Base-by-base conservation (phyloP, 2,113 vertebrate species). In the Meriones unguiculatus region DNA sequence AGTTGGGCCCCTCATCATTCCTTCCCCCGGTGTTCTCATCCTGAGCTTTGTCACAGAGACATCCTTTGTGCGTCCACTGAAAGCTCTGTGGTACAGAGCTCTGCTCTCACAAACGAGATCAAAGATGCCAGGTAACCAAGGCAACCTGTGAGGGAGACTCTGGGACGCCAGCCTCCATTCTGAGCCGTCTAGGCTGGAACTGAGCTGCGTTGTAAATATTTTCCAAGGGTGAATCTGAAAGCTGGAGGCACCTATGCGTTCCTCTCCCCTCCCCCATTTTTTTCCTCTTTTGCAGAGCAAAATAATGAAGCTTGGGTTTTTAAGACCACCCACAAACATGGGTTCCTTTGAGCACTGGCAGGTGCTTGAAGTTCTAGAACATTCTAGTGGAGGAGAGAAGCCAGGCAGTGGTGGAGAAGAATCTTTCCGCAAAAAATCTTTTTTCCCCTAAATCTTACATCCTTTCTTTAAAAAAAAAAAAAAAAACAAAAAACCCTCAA, bases 91-190 rank as follows among this genome's bases (percentile, higher is more conserved):
- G 72, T 57, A 64, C 90, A 91, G 64, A 59, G 17, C 13, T 38
- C 76, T 30, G 85, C 54, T 84, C 88, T 78, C 22, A 1, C 77
- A 86, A 75, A 65, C 22, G 86, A 86, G 65, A 95, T 91, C 59
- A 92, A 92, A 94, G 95, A n/a, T 18, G 20, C 57, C 92, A 96
- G 95, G 94, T 93, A 94, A 95, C 96, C 96, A 94, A 92, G 90
- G 95, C 89, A 95, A 95, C 93, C 65, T 88, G 80, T 50, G 46
- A 57, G 78, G 15, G 69, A 62, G 76, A 57, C 91, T 87, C 87
- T 67, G 8, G 78, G 80, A 93, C 20, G 92, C 75, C 41, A 77
- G 69, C 62, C 52, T 70, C 84, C 57, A 0, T 75, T 80, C 76
- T 25, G 86, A 92, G 54, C 86, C 65, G 10, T 14, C 57, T 57